Evolutionary conservation across 2,797 vertebrate genomes (phyloP), one percentile per base, ranked within the genome.

Genomic region (Phrynocephalus forsythii): DNA sequence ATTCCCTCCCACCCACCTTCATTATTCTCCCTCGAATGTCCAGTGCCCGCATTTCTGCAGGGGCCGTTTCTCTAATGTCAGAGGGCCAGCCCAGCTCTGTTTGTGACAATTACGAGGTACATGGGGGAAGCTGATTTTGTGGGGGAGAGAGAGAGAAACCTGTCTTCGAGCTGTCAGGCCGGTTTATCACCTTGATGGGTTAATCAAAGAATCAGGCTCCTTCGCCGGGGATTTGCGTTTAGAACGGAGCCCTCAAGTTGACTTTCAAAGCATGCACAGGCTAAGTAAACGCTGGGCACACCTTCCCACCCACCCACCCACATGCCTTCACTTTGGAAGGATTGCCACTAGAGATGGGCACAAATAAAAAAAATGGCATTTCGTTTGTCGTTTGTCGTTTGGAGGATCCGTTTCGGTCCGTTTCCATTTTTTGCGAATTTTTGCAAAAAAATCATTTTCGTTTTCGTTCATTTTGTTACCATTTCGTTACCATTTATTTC

Each of bases 1-100:
- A 16, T 9, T 30, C 28, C n/a, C 75, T 28, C 89, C 84, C 82
- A 86, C 87, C 83, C 56, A 56, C 90, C 72, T 20, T 82, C 48
- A 69, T 88, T 56, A 66, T 0, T 24, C 85, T 82, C 66, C 87
- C 88, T 86, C 71, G 69, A 26, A 9, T 3, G 33, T 15, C 72
- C 85, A 60, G 44, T 73, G 22, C 76, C 6, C n/a, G 38, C 77
- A 63, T 48, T 33, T 52, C 66, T 77, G 8, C 48, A 63, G 50
- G 52, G 50, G 30, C 72, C 7, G 20, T 26, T 7, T 77, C n/a
- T 24, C 60, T 50, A 18, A 16, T 67, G 15, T 38, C 24, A 9
- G 33, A 68, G 60, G 30, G 28, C 28, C 33, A 63, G 30, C 28
- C 28, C 44, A 6, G 28, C 26, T 30, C 38, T 24, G 15, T 26